These are phyloP conservation scores for Melanotaenia nigrans DNA, from an alignment of 2,797 vertebrate genomes.

Conservation along the genomic window DNA sequence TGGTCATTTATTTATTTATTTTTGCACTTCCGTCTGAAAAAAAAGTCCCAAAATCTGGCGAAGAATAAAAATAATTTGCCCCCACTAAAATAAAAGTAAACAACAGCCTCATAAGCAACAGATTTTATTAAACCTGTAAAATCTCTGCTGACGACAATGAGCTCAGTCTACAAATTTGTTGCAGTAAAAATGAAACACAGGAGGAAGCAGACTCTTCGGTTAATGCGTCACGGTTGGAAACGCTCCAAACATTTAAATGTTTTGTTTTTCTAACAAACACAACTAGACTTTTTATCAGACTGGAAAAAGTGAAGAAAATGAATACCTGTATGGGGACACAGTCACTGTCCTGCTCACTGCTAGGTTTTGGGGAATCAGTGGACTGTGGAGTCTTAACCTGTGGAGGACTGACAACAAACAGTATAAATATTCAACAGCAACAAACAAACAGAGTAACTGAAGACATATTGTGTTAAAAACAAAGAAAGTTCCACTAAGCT, in stretches of 20 bases:
- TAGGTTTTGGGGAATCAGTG: slow-evolving; percentile 64
- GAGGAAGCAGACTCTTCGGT: no score
- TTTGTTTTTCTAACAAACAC: not conserved
- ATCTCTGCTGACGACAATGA: not conserved
- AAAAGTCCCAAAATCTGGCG: no score
- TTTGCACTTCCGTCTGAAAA: no score
- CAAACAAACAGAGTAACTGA: slow-evolving; percentile 24
- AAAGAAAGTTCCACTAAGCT: slow-evolving; percentile 32
- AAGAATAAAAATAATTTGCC: no score
- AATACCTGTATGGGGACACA: slow-evolving; percentile 80
- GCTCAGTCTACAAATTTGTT: not conserved
- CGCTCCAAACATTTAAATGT: not conserved
- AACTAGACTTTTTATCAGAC: no score
- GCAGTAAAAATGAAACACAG: no score
- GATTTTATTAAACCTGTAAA: not conserved
- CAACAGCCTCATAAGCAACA: not conserved
- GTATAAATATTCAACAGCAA: not conserved
- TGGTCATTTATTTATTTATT: no score
- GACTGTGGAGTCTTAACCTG: slow-evolving; percentile 69
- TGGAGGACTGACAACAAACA: slow-evolving; percentile 68
- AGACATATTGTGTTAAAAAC: slow-evolving; percentile 21
- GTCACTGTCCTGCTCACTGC: slow-evolving; percentile 80
- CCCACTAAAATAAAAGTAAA: no score
- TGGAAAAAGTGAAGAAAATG: not conserved
- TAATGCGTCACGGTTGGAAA: not conserved